Evolutionary conservation across 2,797 vertebrate species (phyloP).

Genomic region (Characodon lateralis): DNA sequence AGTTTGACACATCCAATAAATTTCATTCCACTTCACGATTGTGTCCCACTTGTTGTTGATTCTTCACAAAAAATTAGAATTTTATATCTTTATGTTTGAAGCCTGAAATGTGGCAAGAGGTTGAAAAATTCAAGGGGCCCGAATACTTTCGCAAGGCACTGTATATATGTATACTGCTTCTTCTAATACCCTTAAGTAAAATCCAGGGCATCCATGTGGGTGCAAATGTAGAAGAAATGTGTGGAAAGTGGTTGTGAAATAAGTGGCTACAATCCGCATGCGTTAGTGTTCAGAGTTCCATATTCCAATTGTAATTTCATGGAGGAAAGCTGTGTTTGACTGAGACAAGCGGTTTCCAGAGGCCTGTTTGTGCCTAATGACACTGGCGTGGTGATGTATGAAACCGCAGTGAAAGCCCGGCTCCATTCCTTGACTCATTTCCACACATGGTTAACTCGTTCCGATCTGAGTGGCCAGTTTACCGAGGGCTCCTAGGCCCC

Average conservation of each 20-base stretch:
- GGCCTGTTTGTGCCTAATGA: constrained; percentile 68
- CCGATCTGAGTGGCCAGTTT: constrained; percentile 54
- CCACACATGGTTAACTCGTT: constrained; percentile 76
- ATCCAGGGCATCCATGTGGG: background rate
- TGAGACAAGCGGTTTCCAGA: constrained; percentile 35
- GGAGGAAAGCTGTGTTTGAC: constrained; percentile 31
- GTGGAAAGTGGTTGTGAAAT: constrained; percentile 33
- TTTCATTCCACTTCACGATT: too few species aligned
- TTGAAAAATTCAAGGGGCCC: too few species aligned
- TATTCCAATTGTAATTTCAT: constrained; percentile 62
- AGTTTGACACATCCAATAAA: too few species aligned
- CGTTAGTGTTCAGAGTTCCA: constrained; percentile 24
- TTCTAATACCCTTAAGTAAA: background rate
- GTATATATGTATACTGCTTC: background rate
- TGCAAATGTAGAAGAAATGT: background rate
- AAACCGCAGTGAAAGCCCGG: constrained; percentile 47
- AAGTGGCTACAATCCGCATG: constrained; percentile 51
- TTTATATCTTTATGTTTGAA: too few species aligned
- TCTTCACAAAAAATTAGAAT: too few species aligned
- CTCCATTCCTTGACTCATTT: constrained; percentile 70
- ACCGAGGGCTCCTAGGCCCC: constrained; percentile 36
- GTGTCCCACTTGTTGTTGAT: too few species aligned
- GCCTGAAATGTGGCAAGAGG: too few species aligned
- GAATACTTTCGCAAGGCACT: too few species aligned
- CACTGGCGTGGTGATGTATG: constrained; percentile 73